Base-by-base conservation (phyloP, 1,140 invertebrate species). In the Phthorimaea operculella region DNA sequence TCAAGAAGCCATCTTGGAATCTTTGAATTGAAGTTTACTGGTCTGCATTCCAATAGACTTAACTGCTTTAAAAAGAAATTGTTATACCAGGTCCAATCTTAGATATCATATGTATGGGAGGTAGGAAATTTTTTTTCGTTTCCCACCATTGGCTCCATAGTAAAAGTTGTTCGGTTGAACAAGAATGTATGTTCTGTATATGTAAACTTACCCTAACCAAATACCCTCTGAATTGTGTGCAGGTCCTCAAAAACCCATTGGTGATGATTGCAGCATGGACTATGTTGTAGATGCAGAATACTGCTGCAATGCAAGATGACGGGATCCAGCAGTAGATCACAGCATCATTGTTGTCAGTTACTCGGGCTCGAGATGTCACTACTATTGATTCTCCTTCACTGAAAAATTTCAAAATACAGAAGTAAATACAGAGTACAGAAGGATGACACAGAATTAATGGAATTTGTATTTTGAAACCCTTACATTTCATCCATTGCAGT, bases 171-270 rank as follows among this genome's bases (percentile, higher is more conserved):
- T n/a, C n/a, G n/a, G n/a, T n/a, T n/a, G n/a, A n/a, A n/a, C n/a
- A n/a, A n/a, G n/a, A n/a, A n/a, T n/a, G n/a, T n/a, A n/a, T n/a
- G n/a, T n/a, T n/a, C n/a, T n/a, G n/a, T n/a, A n/a, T n/a, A n/a
- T n/a, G n/a, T n/a, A 36, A 12, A 57, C 57, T 70, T 77, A 87
- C 85, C 70, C 85, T 86, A 1, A 91, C 84, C 53, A 92, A 64
- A 52, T 87, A 86, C 58, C 83, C 87, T 48, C 87, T 84, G 59
- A 91, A 92, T 59, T 92, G 88, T 1, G 87, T 87, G 70, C 91
- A 92, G 51, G 89, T 91, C 62, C 88, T 90, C 15, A 88, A 85
- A 59, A 89, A 92, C 3, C 91, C 91, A 74, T 90, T 89, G 0
- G 90, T 91, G 18, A 89, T 76, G 18, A 92, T 82, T 5, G 88